A percentile compares a stretch with the other conserved stretches of the same genome.
phyloP scores from a whole-genome alignment of 2,797 vertebrate genomes.

The Thripadectes ignobilis region DNA sequence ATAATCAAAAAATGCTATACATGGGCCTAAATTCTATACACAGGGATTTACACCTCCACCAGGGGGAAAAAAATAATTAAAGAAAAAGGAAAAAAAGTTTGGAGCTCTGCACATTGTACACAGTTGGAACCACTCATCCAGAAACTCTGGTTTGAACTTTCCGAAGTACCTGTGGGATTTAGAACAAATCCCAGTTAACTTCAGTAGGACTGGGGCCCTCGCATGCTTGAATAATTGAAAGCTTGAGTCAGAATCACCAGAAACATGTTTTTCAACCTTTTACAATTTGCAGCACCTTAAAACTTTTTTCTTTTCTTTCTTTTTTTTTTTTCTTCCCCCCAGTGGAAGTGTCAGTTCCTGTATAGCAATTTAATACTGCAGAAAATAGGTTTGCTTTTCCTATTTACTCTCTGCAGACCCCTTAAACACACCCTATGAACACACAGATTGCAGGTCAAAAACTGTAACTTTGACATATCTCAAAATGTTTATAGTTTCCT shows the following conservation, averaged over 20 bases:
- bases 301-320: not conserved
- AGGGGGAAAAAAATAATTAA: not conserved
- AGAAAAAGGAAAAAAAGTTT: not conserved
- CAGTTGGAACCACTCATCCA: slow-evolving; percentile 30
- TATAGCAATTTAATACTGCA: not conserved
- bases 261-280: slow-evolving; percentile 42
- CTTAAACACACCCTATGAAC: slow-evolving; percentile 4
- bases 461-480: not conserved
- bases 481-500: not conserved
- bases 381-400: slow-evolving; percentile 29
- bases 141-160: slow-evolving; percentile 50
- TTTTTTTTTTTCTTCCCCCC: not conserved
- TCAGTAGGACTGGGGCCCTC: not conserved
- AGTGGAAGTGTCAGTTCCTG: slow-evolving; percentile 30
- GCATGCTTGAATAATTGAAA: slow-evolving; percentile 28
- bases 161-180: slow-evolving; percentile 19
- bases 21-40: not conserved
- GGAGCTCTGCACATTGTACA: not conserved
- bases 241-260: not conserved
- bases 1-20: not conserved
- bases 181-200: slow-evolving; percentile 38
- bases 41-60: not conserved
- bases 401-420: slow-evolving; percentile 4
- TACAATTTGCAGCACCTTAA: slow-evolving; percentile 32
- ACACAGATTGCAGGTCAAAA: not conserved